A percentile compares a stretch with the other conserved stretches of the same genome.
Conservation (phyloP, 2,113 vertebrate genomes). For the Calidris pygmaea region DNA sequence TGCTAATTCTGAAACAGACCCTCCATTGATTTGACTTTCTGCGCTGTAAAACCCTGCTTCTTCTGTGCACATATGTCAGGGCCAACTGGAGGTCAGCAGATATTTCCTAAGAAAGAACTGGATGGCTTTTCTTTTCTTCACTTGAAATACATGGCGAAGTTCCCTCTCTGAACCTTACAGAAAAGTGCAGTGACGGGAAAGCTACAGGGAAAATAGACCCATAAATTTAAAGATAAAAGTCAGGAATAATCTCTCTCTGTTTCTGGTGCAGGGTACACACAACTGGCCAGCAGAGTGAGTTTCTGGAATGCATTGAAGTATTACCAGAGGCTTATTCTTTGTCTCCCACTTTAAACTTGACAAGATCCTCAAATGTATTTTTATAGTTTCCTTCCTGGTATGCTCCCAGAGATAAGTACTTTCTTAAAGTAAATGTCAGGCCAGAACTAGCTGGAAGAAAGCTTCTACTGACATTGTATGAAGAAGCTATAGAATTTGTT, state of each 20-base stretch:
- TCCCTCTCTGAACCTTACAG: not conserved
- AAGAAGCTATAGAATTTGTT: not conserved
- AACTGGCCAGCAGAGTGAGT: not conserved
- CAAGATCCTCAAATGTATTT: conserved; percentile 13
- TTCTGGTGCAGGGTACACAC: not conserved
- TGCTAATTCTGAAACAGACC: not conserved
- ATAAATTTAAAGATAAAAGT: not conserved
- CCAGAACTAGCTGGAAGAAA: not conserved
- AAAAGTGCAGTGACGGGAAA: not conserved
- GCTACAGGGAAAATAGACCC: not conserved
- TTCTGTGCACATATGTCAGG: not conserved
- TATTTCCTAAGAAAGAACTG: not conserved
- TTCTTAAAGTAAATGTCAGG: conserved; percentile 2
- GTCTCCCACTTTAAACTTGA: not conserved
- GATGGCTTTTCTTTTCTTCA: not conserved
- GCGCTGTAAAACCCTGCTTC: not conserved
- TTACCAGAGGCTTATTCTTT: not conserved
- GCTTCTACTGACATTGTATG: not conserved
- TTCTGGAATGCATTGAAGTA: not conserved
- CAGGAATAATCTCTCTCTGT: not conserved
- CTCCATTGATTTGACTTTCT: not conserved
- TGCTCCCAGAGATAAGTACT: conserved; percentile 29
- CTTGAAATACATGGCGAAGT: not conserved
- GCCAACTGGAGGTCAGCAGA: not conserved
- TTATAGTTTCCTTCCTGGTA: conserved; percentile 38